Evolutionary conservation across 2,113 vertebrate genomes (phyloP).

Genomic region (Rana temporaria): DNA sequence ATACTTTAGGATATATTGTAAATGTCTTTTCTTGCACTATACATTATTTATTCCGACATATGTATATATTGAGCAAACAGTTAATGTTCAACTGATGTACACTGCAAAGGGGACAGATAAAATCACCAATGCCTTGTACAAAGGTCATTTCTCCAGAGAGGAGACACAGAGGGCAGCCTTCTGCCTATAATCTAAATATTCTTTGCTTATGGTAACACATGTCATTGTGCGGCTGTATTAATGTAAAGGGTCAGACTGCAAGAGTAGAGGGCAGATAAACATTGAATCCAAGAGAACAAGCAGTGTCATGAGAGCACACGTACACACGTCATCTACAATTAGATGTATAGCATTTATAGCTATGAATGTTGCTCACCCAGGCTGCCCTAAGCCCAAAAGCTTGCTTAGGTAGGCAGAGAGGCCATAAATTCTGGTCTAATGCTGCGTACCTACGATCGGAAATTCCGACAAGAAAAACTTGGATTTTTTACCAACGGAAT

Average conservation of each 20-base stretch:
- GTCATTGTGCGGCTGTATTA: background rate
- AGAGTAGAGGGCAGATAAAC: background rate
- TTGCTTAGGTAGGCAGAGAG: too few species aligned
- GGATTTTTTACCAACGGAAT: too few species aligned
- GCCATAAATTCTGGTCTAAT: too few species aligned
- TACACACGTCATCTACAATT: background rate
- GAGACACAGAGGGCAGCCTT: background rate
- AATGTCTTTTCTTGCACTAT: too few species aligned
- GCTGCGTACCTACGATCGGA: too few species aligned
- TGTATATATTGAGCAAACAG: background rate
- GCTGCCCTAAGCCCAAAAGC: background rate
- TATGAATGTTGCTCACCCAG: too few species aligned
- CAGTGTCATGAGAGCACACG: background rate
- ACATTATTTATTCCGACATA: too few species aligned
- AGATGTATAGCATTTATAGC: background rate
- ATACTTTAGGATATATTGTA: too few species aligned
- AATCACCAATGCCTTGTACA: background rate
- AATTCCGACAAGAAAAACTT: too few species aligned
- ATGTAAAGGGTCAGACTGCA: background rate
- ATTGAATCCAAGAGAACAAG: background rate
- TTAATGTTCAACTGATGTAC: background rate
- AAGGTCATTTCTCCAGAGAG: background rate
- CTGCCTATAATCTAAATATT: constrained; percentile 6
- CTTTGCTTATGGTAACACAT: constrained; percentile 4
- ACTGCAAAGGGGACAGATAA: background rate